Conservation (phyloP, 2,797 vertebrate genomes). For the Paratrypauchen microcephalus region DNA sequence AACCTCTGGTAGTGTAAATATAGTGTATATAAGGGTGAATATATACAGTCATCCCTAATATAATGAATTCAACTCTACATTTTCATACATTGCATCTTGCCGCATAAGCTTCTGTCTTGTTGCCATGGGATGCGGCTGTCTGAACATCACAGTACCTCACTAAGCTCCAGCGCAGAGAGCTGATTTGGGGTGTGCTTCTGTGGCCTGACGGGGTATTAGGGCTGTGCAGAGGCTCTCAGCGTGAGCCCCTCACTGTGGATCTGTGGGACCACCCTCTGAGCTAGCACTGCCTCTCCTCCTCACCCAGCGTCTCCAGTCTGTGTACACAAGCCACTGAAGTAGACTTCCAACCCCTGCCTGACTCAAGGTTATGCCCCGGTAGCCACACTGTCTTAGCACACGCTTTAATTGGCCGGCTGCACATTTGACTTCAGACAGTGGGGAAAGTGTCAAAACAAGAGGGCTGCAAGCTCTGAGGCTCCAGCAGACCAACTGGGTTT, state of each 20-base stretch:
- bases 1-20: too few relatives aligned
- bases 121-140: conserved; percentile 27
- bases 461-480: conserved; percentile 39
- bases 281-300: conserved; percentile 44
- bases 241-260: conserved; percentile 57
- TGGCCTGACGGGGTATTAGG: conserved; percentile 52
- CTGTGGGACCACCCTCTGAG: conserved; percentile 65
- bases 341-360: conserved; percentile 55
- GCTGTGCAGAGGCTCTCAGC: conserved; percentile 30
- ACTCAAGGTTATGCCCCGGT: conserved; percentile 59
- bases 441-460: conserved; percentile 57
- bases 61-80: background rate
- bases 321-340: conserved; percentile 35
- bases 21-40: too few relatives aligned
- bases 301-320: conserved; percentile 39
- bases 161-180: conserved; percentile 28
- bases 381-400: conserved; percentile 55
- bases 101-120: background rate
- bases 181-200: conserved; percentile 46
- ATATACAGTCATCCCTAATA: background rate
- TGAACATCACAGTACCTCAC: conserved; percentile 38
- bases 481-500: conserved; percentile 30
- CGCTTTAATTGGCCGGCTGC: conserved; percentile 67
- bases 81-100: background rate
- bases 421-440: conserved; percentile 59